Evolutionary conservation across 1,140 invertebrate species (phyloP), one percentile per base, ranked within the genome.

Genomic region (Pollicipes pollicipes): DNA sequence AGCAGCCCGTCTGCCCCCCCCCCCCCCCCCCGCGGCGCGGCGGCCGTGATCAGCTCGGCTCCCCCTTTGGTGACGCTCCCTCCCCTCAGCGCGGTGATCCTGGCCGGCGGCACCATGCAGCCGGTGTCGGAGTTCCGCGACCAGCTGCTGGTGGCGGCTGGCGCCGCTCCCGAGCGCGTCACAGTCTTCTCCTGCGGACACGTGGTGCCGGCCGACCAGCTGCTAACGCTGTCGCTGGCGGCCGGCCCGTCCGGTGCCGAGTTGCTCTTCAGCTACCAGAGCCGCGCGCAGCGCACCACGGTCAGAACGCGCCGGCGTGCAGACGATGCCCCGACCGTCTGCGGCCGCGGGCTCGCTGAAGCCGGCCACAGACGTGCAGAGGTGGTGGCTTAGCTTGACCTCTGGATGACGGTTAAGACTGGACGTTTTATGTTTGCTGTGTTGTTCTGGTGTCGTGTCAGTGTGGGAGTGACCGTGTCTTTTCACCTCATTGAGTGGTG

Each of bases 81-180:
- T 68, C 21, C n/a, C 35, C 26, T 24, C 68, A 73, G 72, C 71
- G 82, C 87, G 70, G 84, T 97, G 0, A 87, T 98, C 75, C 84
- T 99, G 37, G 91, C 94, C 71, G 96, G 96, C 58, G 97, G 97
- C 70, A 98, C 97, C 63, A 99, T 99, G 97, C 89, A 95, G 80
- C 97, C 97, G 0, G 87, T 92, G 67, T 84, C 84, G 26, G 94
- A 97, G 80, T 90, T 95, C 76, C 84, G 83, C 73, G 85, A 93
- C 70, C 88, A 92, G 78, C 80, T 95, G 13, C 92, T 93, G 76
- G 78, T 85, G 45, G 82, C 84, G 70, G 83, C 87, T 31, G 88
- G 87, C 28, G 84, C 85, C 8, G 69, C 78, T 35, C 74, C 79
- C 32, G 82, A 86, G 4, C 83, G 88, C 75, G 87, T 97, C 29